These are phyloP conservation scores for Gavialis gangeticus DNA, from an alignment of 2,113 vertebrate species.

Conservation along the genomic window DNA sequence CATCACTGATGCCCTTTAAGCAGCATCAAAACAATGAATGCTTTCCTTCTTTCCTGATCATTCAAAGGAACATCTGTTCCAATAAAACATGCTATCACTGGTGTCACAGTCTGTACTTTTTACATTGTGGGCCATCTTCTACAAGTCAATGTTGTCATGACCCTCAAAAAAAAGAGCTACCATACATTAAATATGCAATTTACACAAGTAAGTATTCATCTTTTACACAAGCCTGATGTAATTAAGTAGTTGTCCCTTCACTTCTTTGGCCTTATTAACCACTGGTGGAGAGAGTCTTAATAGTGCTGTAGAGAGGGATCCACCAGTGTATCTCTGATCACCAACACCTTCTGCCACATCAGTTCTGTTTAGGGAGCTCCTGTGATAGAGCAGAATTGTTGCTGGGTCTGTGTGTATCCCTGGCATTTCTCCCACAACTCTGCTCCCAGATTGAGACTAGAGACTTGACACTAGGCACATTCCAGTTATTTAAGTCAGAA, in stretches of 20 bases:
- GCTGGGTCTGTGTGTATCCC: background rate
- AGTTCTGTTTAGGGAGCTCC: background rate
- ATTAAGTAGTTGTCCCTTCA: fast-evolving
- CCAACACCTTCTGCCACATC: background rate
- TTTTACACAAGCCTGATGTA: background rate
- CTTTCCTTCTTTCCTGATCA: constrained; percentile 44
- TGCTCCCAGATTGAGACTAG: background rate
- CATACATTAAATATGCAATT: background rate
- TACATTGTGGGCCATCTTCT: background rate
- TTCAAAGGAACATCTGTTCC: constrained; percentile 55
- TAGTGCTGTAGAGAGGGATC: background rate
- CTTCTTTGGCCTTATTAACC: background rate
- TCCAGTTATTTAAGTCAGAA: background rate
- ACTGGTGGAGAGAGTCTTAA: background rate
- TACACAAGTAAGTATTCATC: background rate
- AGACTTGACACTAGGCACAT: background rate
- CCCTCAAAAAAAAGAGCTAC: constrained; percentile 33
- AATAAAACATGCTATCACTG: constrained; percentile 20
- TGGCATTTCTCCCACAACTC: background rate
- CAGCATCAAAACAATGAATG: background rate
- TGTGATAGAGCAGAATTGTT: background rate
- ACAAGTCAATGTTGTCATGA: constrained; percentile 8
- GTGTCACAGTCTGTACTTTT: constrained; percentile 45
- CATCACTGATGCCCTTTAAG: constrained; percentile 59
- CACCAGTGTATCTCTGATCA: background rate